Conservation (phyloP, 2,888 invertebrate genomes). For the Cremastinae sp. region DNA sequence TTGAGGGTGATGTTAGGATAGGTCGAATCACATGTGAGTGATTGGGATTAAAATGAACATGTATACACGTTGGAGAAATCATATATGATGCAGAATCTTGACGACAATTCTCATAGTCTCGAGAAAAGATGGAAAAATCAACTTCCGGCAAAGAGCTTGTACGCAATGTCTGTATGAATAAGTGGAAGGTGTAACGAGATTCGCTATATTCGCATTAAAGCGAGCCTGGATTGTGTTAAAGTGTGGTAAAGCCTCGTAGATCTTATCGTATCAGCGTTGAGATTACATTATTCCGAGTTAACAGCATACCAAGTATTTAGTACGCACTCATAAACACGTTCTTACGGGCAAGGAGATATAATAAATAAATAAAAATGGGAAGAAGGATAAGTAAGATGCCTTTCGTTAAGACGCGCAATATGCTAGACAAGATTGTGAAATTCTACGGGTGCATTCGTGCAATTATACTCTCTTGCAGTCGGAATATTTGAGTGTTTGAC, state of each 20-base stretch:
- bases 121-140: conserved; percentile 11
- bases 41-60: no score
- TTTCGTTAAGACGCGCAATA: conserved; percentile 53
- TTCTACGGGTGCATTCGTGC: conserved; percentile 6
- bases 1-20: no score
- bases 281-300: conserved; percentile 52
- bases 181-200: conserved; percentile 58
- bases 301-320: neutral
- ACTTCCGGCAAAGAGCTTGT: conserved; percentile 55
- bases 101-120: neutral
- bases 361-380: conserved; percentile 12
- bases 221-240: conserved; percentile 47
- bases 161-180: conserved; percentile 33
- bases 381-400: conserved; percentile 46
- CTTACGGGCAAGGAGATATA: neutral
- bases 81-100: no score
- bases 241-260: conserved; percentile 57
- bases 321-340: neutral
- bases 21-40: no score
- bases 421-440: conserved; percentile 36
- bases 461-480: conserved; percentile 51
- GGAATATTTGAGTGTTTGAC: conserved; percentile 54
- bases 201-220: conserved; percentile 35
- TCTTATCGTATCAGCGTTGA: conserved; percentile 52
- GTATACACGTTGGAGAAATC: no score